phyloP scores from a whole-genome alignment of 2,797 vertebrate genomes.

The Cyprinella venusta region DNA sequence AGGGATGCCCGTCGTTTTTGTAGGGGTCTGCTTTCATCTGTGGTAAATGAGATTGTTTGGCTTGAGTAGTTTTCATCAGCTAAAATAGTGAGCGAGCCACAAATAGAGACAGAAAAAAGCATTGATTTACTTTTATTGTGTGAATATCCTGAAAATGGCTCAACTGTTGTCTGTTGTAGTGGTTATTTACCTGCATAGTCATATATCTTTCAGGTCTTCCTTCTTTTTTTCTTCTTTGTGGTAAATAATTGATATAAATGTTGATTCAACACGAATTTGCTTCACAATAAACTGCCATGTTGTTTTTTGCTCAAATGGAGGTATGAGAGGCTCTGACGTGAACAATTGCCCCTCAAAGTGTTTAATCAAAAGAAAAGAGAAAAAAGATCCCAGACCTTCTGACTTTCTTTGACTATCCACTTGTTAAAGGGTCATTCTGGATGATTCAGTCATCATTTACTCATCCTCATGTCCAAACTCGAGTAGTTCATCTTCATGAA shows the following conservation, averaged over 20 bases:
- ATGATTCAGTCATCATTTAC: background rate
- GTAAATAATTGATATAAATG: background rate
- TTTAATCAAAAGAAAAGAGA: conserved; percentile 44
- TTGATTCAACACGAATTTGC: background rate
- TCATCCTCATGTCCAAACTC: background rate
- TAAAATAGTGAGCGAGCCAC: background rate
- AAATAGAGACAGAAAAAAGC: background rate
- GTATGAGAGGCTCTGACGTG: conserved; percentile 20
- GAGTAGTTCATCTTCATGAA: background rate
- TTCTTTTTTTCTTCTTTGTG: background rate
- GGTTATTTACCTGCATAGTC: background rate
- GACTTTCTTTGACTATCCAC: background rate
- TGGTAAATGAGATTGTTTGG: conserved; percentile 15
- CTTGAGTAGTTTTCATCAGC: background rate
- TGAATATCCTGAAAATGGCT: background rate
- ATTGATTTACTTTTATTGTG: conserved; percentile 4
- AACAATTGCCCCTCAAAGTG: conserved; percentile 21
- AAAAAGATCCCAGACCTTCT: conserved; percentile 11
- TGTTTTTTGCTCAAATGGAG: conserved; percentile 48
- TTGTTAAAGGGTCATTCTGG: too few relatives aligned
- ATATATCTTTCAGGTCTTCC: background rate
- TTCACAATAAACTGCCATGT: conserved; percentile 46
- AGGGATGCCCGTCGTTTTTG: conserved; percentile 24
- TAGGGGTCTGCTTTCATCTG: conserved; percentile 24
- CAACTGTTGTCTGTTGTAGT: background rate